Evolutionary conservation across 2,888 invertebrate genomes (phyloP).

Genomic region (Linnaemya vulpina): DNA sequence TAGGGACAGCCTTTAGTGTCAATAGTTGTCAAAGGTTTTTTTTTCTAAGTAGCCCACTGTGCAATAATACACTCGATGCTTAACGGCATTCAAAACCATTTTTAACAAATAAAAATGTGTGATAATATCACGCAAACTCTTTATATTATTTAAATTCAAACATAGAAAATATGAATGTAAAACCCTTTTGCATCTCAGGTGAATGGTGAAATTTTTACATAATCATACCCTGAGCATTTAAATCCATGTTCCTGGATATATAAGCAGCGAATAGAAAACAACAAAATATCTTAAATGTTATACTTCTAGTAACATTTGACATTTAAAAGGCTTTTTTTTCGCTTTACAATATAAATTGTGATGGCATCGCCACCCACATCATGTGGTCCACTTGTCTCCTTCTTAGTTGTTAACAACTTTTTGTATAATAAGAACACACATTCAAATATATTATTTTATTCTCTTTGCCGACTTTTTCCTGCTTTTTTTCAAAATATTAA

Average conservation of each 20-base stretch:
- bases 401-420: slow-evolving; percentile 18
- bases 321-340: slow-evolving; percentile 28
- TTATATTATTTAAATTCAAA: neutral
- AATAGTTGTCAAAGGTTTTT: too few species aligned
- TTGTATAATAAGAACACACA: neutral
- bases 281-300: slow-evolving; percentile 1
- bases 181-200: too few species aligned
- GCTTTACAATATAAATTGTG: neutral
- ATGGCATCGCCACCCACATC: slow-evolving; percentile 1
- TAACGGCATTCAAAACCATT: too few species aligned
- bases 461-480: slow-evolving; percentile 5
- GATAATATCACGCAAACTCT: too few species aligned
- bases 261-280: neutral
- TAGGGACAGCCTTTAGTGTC: too few species aligned
- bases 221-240: neutral
- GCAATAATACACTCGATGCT: too few species aligned
- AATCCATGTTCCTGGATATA: neutral
- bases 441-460: slow-evolving; percentile 11
- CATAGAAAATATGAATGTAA: neutral
- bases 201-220: too few species aligned
- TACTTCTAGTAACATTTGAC: slow-evolving; percentile 35
- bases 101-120: too few species aligned
- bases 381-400: slow-evolving; percentile 14
- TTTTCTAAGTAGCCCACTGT: too few species aligned
- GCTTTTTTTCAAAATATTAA: neutral